Base-by-base conservation (phyloP, 1,140 invertebrate species). In the Frieseomelitta varia region DNA sequence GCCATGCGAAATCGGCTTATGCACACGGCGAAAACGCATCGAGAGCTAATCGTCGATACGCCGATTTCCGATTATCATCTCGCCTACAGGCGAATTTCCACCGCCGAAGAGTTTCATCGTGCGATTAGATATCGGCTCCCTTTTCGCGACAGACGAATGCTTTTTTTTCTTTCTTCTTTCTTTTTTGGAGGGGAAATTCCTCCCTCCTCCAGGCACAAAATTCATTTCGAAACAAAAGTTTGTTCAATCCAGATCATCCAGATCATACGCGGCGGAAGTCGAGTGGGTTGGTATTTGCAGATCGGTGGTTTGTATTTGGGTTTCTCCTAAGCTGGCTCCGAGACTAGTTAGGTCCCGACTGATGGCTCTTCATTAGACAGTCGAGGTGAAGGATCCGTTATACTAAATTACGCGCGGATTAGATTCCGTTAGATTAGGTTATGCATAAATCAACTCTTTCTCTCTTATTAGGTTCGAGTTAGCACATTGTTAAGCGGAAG, bases 1-100 rank as follows among this genome's bases (percentile, higher is more conserved):
- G 61, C 34, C 63, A 68, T 76, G 55, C 73, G 24, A 76, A 82
- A 82, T 82, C 79, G 79, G 79, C 55, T 80, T 80, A 79, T n/a
- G n/a, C 39, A 47, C 39, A 47, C 78, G n/a, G 0, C 15, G 75
- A 63, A n/a, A 47, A 77, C n/a, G 58, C 58, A 47, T 12, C 56
- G 34, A 14, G 63, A 77, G 75, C 58, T 77, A 77, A 77, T 77
- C 75, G 75, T 30, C 67, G 67, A 56, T 71, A 71, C 78, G 78
- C 65, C 39, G 34, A 71, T 71, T n/a, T n/a, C 67, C 21, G 65
- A 79, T 51, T 67, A 78, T 79, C 78, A 47, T 79, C 53, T 69
- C 47, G 63, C 27, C n/a, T 17, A 17, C 15, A 65, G n/a, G 19
- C 68, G 39, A 61, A 47, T 53, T 19, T 2, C 1, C n/a, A n/a